Percentiles rank a stretch among this genome's conserved stretches.
phyloP scores from a whole-genome alignment of 2,113 vertebrate species.

The Paratilapia polleni region DNA sequence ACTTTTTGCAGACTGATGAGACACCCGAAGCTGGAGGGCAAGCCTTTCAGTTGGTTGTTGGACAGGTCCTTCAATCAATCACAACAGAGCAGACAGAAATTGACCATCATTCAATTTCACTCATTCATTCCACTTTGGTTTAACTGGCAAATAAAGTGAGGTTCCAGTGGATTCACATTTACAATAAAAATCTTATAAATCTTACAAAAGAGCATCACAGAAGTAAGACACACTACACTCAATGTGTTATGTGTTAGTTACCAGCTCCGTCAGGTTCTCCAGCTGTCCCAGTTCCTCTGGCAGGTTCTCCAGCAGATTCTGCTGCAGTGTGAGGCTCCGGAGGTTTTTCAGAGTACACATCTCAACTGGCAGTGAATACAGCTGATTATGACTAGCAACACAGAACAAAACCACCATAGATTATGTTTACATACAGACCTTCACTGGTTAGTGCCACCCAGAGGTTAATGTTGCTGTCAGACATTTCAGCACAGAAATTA shows the following conservation, averaged over 20 bases:
- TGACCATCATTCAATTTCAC: not conserved
- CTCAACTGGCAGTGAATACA: constrained; percentile 85
- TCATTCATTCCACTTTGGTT: not conserved
- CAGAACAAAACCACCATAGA: not conserved
- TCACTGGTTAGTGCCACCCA: not conserved
- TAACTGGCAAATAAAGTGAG: not conserved
- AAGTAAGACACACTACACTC: not conserved
- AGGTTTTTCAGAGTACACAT: constrained; percentile 83
- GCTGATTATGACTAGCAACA: constrained; percentile 88
- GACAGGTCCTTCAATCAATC: constrained; percentile 85
- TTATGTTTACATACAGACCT: not conserved
- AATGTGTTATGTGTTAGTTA: constrained; percentile 65
- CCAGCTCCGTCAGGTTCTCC: constrained; percentile 86
- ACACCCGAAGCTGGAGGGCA: constrained; percentile 84
- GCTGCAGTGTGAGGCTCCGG: constrained; percentile 85
- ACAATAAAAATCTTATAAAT: not conserved
- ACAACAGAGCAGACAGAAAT: constrained; percentile 2
- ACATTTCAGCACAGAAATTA: too few species aligned
- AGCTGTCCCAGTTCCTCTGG: constrained; percentile 87
- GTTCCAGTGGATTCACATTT: not conserved
- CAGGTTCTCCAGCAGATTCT: constrained; percentile 86
- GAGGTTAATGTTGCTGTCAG: too few species aligned
- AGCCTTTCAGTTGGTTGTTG: constrained; percentile 82
- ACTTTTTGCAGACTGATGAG: constrained; percentile 84
- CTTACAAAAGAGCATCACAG: not conserved